Percentiles rank a stretch among this genome's conserved stretches.
Evolutionary conservation across 1,140 invertebrate genomes (phyloP).

Genomic region (Drosophila pseudoobscura): DNA sequence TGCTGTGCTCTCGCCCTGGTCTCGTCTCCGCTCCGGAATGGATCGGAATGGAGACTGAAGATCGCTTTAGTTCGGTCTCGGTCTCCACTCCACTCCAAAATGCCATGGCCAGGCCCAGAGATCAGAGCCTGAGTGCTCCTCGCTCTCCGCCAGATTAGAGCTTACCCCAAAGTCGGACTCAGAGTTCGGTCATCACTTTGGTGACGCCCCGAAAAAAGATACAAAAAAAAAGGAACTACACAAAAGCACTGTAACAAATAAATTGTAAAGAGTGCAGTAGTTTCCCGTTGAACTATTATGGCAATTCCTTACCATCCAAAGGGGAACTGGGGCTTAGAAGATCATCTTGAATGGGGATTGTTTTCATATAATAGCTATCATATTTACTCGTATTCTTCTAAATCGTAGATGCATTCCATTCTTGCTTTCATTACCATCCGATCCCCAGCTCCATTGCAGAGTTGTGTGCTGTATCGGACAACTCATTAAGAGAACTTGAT

Average conservation of each 20-base stretch:
- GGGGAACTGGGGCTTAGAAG: too few relatives aligned
- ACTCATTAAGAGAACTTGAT: constrained; percentile 7
- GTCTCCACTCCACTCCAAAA: constrained; percentile 36
- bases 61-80: constrained; percentile 18
- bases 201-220: constrained; percentile 47
- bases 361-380: too few relatives aligned
- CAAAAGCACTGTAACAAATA: constrained; percentile 14
- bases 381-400: too few relatives aligned
- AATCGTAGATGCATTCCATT: too few relatives aligned
- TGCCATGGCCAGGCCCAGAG: constrained; percentile 42
- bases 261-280: constrained; percentile 2
- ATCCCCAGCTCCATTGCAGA: background rate
- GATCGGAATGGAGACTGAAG: background rate
- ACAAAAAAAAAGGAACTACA: background rate
- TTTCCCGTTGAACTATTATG: background rate
- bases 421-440: too few relatives aligned
- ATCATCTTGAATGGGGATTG: too few relatives aligned
- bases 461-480: background rate
- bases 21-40: too few relatives aligned
- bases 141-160: constrained; percentile 11
- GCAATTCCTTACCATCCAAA: background rate
- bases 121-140: constrained; percentile 17
- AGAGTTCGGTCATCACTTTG: constrained; percentile 58
- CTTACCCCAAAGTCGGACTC: background rate
- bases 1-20: constrained; percentile 2